Evolutionary conservation across 1,140 invertebrate genomes (phyloP).

Genomic region (Zaprionus tsacasi): DNA sequence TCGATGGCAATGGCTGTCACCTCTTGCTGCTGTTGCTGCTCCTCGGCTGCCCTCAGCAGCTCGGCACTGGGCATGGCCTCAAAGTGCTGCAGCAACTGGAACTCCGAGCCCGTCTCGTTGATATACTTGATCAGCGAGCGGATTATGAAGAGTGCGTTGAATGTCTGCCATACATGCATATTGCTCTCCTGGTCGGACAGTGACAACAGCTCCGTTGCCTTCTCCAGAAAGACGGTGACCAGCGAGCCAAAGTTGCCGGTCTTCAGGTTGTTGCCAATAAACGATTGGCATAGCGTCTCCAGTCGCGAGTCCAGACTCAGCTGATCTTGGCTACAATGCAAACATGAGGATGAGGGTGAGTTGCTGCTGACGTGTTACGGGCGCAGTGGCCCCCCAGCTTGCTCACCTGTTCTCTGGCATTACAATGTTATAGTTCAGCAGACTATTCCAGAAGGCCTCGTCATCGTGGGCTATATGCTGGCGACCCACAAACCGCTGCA

Average conservation of each 20-base stretch:
- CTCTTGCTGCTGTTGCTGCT: slow-evolving; percentile 55
- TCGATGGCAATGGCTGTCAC: slow-evolving; percentile 70
- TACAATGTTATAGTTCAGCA: slow-evolving; percentile 95
- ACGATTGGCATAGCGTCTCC: slow-evolving; percentile 89
- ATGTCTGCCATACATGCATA: slow-evolving; percentile 97
- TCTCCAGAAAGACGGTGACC: slow-evolving; percentile 92
- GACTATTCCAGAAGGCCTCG: slow-evolving; percentile 96
- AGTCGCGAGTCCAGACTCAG: slow-evolving; percentile 91
- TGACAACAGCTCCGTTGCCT: slow-evolving; percentile 91
- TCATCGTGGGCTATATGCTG: slow-evolving; percentile 91
- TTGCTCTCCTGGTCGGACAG: slow-evolving; percentile 94
- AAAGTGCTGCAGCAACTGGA: slow-evolving; percentile 90
- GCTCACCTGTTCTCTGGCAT: slow-evolving; percentile 89
- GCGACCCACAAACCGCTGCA: slow-evolving; percentile 91
- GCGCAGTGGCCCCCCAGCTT: background rate
- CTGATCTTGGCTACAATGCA: slow-evolving; percentile 88
- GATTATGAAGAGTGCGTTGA: slow-evolving; percentile 96
- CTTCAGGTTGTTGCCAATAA: slow-evolving; percentile 91
- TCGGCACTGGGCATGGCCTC: slow-evolving; percentile 85
- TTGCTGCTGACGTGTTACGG: slow-evolving; percentile 37
- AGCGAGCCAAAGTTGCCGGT: slow-evolving; percentile 95
- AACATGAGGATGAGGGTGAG: background rate
- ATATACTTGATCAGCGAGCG: slow-evolving; percentile 95
- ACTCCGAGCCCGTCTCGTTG: slow-evolving; percentile 91
- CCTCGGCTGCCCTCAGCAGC: slow-evolving; percentile 53